These are phyloP conservation scores for Distichodus sexfasciatus DNA, from an alignment of 2,797 vertebrate species.

Conservation along the genomic window DNA sequence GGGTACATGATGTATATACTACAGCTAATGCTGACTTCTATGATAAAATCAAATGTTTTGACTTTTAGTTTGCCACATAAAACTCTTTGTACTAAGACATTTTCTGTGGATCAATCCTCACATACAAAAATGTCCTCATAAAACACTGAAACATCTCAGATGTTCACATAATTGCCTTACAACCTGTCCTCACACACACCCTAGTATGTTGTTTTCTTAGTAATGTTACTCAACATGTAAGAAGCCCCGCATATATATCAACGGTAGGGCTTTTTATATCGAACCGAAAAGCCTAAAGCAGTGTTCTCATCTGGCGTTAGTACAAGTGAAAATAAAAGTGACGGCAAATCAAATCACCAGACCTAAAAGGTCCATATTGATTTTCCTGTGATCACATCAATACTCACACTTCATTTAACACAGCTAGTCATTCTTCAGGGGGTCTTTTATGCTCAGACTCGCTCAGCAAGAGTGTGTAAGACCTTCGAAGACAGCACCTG, in stretches of 20 bases:
- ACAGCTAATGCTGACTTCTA: too few species aligned
- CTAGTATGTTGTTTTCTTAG: too few species aligned
- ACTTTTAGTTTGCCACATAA: too few species aligned
- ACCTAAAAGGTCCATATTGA: slow-evolving; percentile 26
- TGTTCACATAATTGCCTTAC: too few species aligned
- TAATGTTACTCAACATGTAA: too few species aligned
- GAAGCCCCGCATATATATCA: slow-evolving; percentile 16
- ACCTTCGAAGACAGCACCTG: background rate
- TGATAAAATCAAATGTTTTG: too few species aligned
- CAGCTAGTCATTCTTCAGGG: slow-evolving; percentile 21
- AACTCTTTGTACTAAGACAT: too few species aligned
- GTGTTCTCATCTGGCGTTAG: background rate
- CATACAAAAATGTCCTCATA: too few species aligned
- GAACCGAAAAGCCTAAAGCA: slow-evolving; percentile 7
- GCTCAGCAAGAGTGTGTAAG: slow-evolving; percentile 1
- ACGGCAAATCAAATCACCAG: slow-evolving; percentile 26
- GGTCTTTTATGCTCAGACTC: slow-evolving; percentile 53
- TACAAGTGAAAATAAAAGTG: slow-evolving; percentile 24
- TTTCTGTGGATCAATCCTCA: too few species aligned
- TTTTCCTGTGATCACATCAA: slow-evolving; percentile 43
- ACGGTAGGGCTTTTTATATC: background rate
- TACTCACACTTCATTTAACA: slow-evolving; percentile 35
- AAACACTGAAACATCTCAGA: too few species aligned
- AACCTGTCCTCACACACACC: too few species aligned
- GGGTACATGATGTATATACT: too few species aligned